phyloP scores from a whole-genome alignment of 2,888 invertebrate species.

The Erynnis tages region DNA sequence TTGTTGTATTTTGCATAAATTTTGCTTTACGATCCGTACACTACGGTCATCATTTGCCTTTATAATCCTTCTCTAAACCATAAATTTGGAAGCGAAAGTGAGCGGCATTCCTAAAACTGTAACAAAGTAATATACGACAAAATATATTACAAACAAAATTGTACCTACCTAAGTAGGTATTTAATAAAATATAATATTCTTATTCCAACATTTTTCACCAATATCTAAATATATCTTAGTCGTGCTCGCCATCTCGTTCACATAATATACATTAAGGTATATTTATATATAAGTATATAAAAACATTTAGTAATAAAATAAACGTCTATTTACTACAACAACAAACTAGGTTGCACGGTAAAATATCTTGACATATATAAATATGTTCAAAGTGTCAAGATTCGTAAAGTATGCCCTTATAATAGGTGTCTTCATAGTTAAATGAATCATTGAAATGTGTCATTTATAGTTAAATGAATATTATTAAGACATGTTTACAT shows the following conservation, averaged over 20 bases:
- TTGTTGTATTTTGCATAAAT: not conserved
- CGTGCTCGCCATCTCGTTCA: too few relatives aligned
- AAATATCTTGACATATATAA: too few relatives aligned
- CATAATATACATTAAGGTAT: too few relatives aligned
- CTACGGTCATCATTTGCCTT: not conserved
- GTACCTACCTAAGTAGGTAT: too few relatives aligned
- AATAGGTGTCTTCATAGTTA: too few relatives aligned
- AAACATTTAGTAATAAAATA: not conserved
- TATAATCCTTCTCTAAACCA: not conserved
- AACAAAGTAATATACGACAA: not conserved
- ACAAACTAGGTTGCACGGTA: not conserved
- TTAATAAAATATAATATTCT: not conserved
- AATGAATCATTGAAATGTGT: too few relatives aligned
- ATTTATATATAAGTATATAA: too few relatives aligned
- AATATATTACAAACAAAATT: not conserved
- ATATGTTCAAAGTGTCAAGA: not conserved
- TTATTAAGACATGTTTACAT: too few relatives aligned
- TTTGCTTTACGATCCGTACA: conserved; percentile 8
- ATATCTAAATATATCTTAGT: not conserved
- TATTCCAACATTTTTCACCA: not conserved
- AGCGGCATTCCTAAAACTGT: not conserved
- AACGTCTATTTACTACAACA: not conserved
- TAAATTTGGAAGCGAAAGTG: conserved; percentile 7
- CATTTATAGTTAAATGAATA: too few relatives aligned
- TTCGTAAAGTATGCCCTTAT: not conserved